Base-by-base conservation (phyloP, 1,140 invertebrate species). In the Neodiprion fabricii region DNA sequence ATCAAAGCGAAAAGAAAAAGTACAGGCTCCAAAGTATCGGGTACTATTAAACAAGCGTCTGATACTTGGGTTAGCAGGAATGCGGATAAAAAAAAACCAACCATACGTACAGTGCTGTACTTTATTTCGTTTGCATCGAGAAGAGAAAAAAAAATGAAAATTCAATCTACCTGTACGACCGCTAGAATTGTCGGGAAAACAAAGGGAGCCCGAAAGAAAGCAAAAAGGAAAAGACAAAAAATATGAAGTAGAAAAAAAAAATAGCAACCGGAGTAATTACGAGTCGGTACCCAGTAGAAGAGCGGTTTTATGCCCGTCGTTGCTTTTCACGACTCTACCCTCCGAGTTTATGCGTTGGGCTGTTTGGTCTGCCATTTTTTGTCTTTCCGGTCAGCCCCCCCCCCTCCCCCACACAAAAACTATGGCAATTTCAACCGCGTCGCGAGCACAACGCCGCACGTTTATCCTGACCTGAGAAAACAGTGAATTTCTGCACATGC, bases 251-350 rank as follows among this genome's bases (percentile, higher is more conserved):
- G 1, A 40, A 61, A 61, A 61, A 61, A 14, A 61, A 14, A 61
- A 61, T 5, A 8, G n/a, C 11, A 61, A 17, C 53, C 53, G n/a
- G 53, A 61, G 53, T 61, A 61, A 61, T 61, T 61, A 61, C 53
- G 53, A 17, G 53, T 12, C 53, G 53, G 53, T 61, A 9, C 53
- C 11, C 53, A 17, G 53, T 17, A 9, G 53, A 61, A 61, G 53
- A 61, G 53, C 53, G 53, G 53, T 61, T 61, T 61, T 61, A 61
- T 61, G n/a, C 53, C 53, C 53, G 53, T 61, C 53, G 53, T 61
- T 61, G 53, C 53, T 61, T 61, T 61, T 61, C 53, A 61, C 53
- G 53, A 61, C 53, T 61, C 53, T 61, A 17, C 53, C 53, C 53
- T 61, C 53, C 53, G 53, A 61, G 53, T 61, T 61, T 61, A 61